Base-by-base conservation (phyloP, 2,888 invertebrate genomes). In the Apomyelois bistriatella region DNA sequence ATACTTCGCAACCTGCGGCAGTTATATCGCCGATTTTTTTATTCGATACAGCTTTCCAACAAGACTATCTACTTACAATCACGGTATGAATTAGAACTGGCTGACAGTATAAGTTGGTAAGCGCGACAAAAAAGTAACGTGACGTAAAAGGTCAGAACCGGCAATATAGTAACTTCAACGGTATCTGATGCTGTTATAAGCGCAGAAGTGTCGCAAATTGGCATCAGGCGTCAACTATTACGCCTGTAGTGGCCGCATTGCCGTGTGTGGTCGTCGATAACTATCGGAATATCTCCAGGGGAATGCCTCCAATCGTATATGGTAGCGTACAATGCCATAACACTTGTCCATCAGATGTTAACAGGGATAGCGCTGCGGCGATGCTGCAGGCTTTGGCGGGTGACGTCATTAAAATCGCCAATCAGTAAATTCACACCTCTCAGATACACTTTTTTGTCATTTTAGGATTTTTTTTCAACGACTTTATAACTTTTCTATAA, bases 331-430 rank as follows among this genome's bases (percentile, higher is more conserved):
- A 78, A 81, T 79, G 82, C 84, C 80, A 83, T 83, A 85, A 87
- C 85, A 83, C 85, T 85, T 84, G 86, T 82, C 72, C 72, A 68
- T 78, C 78, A 65, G 84, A 85, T 84, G 74, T 72, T 73, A 71
- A 68, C 70, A 66, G 70, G 73, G 85, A 85, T 86, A 85, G 64
- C 64, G 66, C 58, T 64, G 65, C 61, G 59, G 65, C 70, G 68
- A 68, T 68, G 69, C 65, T 69, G 65, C 64, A 62, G 65, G 66
- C 79, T 75, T 72, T 70, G 72, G 70, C 76, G 68, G 72, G 63
- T 67, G 69, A 69, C 28, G n/a, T 80, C 78, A 80, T 77, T 75
- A 76, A 51, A 79, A 70, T 67, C 66, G 63, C 66, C 73, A 64
- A 76, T 74, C 73, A 72, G 73, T 71, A 72, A 64, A 66, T 74